A percentile compares a stretch with the other conserved stretches of the same genome.
Evolutionary conservation across 2,888 invertebrate species (phyloP).

Genomic region (Pogonocherus hispidulus): DNA sequence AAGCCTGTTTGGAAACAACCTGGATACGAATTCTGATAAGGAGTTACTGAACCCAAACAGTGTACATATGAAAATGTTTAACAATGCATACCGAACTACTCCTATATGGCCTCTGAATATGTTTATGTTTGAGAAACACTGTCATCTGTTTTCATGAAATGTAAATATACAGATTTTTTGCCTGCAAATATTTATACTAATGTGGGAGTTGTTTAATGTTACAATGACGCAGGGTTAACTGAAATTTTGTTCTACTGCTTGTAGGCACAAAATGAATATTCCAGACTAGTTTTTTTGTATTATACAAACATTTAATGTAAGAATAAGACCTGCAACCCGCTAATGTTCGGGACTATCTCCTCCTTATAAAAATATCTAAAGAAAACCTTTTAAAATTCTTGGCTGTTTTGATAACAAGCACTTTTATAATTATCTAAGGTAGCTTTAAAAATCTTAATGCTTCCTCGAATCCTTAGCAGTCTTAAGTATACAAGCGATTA

Average conservation of each 20-base stretch:
- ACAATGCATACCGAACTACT: slow-evolving; percentile 5
- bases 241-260: too few species aligned
- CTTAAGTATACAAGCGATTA: slow-evolving; percentile 23
- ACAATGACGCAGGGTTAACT: slow-evolving; percentile 12
- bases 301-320: not conserved
- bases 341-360: too few species aligned
- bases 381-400: slow-evolving; percentile 29
- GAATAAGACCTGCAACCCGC: too few species aligned
- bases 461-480: slow-evolving; percentile 12
- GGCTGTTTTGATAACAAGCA: not conserved
- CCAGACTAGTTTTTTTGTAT: too few species aligned
- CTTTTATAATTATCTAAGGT: slow-evolving; percentile 19
- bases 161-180: slow-evolving; percentile 25
- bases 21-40: slow-evolving; percentile 18
- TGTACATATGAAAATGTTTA: not conserved
- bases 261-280: too few species aligned
- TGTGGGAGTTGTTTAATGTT: slow-evolving; percentile 7
- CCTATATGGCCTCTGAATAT: not conserved
- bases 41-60: slow-evolving; percentile 29
- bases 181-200: slow-evolving; percentile 24
- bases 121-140: slow-evolving; percentile 1
- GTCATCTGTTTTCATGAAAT: slow-evolving; percentile 5
- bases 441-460: slow-evolving; percentile 5
- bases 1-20: not conserved
- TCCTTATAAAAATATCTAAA: not conserved